Conservation (phyloP, 2,113 vertebrate species). For the Bombycilla garrulus region DNA sequence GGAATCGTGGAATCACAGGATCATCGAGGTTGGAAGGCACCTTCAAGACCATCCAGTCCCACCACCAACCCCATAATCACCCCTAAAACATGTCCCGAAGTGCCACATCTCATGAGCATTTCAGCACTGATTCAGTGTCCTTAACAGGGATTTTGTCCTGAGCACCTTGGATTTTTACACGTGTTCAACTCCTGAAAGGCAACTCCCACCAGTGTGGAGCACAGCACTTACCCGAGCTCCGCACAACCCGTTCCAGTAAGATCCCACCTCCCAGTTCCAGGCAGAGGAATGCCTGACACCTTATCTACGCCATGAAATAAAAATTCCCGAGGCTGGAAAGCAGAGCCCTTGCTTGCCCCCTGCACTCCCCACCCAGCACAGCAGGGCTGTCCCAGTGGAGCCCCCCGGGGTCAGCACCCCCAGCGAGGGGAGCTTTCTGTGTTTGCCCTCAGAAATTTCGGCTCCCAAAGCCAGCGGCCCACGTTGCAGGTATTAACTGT, state of each 20-base stretch:
- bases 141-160: neutral
- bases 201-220: rapidly evolving
- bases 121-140: neutral
- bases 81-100: rapidly evolving
- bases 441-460: neutral
- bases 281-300: neutral
- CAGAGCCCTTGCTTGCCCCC: neutral
- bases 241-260: rapidly evolving
- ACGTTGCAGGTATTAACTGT: neutral
- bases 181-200: neutral
- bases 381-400: neutral
- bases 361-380: neutral
- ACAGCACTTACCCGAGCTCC: neutral
- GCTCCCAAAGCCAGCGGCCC: neutral
- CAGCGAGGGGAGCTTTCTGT: neutral
- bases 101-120: too few relatives aligned
- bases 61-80: neutral
- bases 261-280: neutral
- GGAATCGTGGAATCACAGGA: neutral
- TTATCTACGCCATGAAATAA: neutral
- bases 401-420: rapidly evolving
- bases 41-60: neutral
- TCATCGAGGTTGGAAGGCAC: neutral
- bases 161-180: neutral
- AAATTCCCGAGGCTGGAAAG: neutral